Percentiles rank a stretch among this genome's conserved stretches.
These are phyloP conservation scores for Craniophora ligustri DNA, from an alignment of 2,888 invertebrate genomes.

Conservation along the genomic window DNA sequence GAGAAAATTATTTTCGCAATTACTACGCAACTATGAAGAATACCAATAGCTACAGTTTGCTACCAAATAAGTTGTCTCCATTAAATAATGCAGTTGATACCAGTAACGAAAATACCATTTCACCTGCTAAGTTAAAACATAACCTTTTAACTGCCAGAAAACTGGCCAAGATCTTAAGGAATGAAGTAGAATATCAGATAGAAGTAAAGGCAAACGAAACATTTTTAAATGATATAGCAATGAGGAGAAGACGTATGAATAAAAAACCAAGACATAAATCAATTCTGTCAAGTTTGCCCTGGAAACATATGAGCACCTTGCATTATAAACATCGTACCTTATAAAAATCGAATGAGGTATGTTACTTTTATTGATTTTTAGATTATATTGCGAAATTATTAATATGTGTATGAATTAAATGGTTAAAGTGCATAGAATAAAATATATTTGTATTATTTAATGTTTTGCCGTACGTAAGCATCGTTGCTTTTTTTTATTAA, in stretches of 20 bases:
- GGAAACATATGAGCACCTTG: conserved; percentile 8
- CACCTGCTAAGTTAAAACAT: conserved; percentile 53
- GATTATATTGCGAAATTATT: not conserved
- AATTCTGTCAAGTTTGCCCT: conserved; percentile 4
- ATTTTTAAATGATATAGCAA: conserved; percentile 5
- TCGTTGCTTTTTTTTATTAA: no score
- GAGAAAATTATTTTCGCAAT: conserved; percentile 74
- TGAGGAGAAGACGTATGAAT: conserved; percentile 28
- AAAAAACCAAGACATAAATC: conserved; percentile 17
- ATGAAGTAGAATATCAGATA: conserved; percentile 47
- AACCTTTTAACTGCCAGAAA: conserved; percentile 66
- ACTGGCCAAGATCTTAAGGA: conserved; percentile 65
- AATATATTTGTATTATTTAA: not conserved
- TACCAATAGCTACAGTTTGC: conserved; percentile 30
- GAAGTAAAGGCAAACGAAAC: conserved; percentile 5
- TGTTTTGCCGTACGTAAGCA: no score
- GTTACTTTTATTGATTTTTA: not conserved
- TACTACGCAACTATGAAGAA: conserved; percentile 63
- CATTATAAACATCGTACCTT: conserved; percentile 2
- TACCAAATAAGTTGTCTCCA: conserved; percentile 18
- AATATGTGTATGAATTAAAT: not conserved
- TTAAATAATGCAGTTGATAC: conserved; percentile 17
- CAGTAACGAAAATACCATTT: conserved; percentile 15
- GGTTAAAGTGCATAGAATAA: not conserved
- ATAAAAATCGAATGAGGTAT: conserved; percentile 1